Conservation (phyloP, 1,140 invertebrate species). For the Polypedilum pembai region DNA sequence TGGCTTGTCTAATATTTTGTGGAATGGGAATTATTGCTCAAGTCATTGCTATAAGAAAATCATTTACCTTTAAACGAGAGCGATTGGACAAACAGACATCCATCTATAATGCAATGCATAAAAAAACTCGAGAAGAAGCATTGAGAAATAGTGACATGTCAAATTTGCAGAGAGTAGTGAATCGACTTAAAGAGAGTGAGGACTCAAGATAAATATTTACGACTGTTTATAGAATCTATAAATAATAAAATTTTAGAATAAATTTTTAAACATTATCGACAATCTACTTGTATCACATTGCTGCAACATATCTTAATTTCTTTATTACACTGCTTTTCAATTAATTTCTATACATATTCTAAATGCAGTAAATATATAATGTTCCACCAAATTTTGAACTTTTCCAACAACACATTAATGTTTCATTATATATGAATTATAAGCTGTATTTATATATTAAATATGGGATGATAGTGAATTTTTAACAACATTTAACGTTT, state of each 20-base stretch:
- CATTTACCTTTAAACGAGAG: constrained; percentile 44
- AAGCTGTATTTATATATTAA: too few relatives aligned
- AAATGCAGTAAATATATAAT: too few relatives aligned
- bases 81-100: constrained; percentile 44
- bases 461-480: too few relatives aligned
- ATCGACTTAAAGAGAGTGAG: background rate
- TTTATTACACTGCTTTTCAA: background rate
- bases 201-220: background rate
- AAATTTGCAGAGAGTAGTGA: background rate
- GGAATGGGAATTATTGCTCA: constrained; percentile 49
- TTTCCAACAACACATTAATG: too few relatives aligned
- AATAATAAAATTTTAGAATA: background rate
- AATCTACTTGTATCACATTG: background rate
- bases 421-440: too few relatives aligned
- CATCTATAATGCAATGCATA: constrained; percentile 44
- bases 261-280: background rate
- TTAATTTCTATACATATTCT: too few relatives aligned
- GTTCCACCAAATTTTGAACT: too few relatives aligned
- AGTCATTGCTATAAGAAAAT: constrained; percentile 48
- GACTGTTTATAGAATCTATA: too few relatives aligned
- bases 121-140: constrained; percentile 45
- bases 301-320: background rate
- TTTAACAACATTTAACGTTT: too few relatives aligned
- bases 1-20: constrained; percentile 47
- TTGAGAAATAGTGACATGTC: constrained; percentile 46